A percentile compares a stretch with the other conserved stretches of the same genome.
phyloP scores from a whole-genome alignment of 2,888 invertebrate genomes.

The Pyrochroa serraticornis region DNA sequence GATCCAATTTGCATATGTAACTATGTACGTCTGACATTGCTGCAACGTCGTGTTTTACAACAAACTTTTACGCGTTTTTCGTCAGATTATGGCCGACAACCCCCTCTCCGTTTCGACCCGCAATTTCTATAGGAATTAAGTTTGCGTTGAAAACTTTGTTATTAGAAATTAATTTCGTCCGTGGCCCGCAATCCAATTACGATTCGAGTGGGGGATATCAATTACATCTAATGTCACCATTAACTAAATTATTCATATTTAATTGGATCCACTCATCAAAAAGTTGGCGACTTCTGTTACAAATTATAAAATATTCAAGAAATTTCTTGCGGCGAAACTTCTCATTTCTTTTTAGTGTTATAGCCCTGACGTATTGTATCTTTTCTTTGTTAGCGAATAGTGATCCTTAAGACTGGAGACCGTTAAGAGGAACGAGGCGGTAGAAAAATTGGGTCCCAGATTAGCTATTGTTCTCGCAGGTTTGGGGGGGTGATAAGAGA shows the following conservation, averaged over 20 bases:
- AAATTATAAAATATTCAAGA: constrained; percentile 58
- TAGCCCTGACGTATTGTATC: constrained; percentile 44
- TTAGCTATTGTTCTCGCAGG: constrained; percentile 57
- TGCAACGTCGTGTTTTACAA: constrained; percentile 32
- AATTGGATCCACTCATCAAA: constrained; percentile 58
- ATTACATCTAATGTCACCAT: constrained; percentile 57
- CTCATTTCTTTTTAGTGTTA: constrained; percentile 59
- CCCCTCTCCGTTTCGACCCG: too few relatives aligned
- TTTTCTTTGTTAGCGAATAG: constrained; percentile 41
- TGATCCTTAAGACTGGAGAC: constrained; percentile 43
- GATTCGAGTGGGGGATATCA: constrained; percentile 52
- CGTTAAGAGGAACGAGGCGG: constrained; percentile 30
- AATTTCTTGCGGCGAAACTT: constrained; percentile 51
- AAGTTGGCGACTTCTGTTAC: constrained; percentile 59
- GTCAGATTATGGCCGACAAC: constrained; percentile 12
- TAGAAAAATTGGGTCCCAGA: constrained; percentile 46
- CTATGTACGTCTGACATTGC: constrained; percentile 46
- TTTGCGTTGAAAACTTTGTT: constrained; percentile 31
- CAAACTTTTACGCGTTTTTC: constrained; percentile 28
- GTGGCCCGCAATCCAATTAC: constrained; percentile 48
- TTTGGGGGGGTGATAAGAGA: constrained; percentile 55
- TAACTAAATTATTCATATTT: constrained; percentile 59
- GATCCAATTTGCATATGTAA: constrained; percentile 60
- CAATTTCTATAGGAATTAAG: too few relatives aligned
- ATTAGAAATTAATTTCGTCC: constrained; percentile 37